These are phyloP conservation scores for Congeria kusceri DNA, from an alignment of 2,888 invertebrate genomes.

Conservation along the genomic window DNA sequence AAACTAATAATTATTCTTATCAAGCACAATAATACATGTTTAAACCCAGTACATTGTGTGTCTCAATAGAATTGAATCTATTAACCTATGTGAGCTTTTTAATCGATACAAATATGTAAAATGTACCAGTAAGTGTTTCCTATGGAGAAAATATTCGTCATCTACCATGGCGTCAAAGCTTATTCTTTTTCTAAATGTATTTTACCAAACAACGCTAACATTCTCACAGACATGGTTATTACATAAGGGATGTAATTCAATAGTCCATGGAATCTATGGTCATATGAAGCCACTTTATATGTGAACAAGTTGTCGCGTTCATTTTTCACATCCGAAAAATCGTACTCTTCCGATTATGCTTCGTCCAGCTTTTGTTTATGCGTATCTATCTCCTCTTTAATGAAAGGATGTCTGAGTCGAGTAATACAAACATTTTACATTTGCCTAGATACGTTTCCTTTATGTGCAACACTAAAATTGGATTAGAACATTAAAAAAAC, in stretches of 20 bases:
- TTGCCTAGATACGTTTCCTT: too few species aligned
- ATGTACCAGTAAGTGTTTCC: too few species aligned
- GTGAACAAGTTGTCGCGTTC: conserved; percentile 80
- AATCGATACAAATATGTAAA: too few species aligned
- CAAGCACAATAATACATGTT: too few species aligned
- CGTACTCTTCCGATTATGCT: conserved; percentile 72
- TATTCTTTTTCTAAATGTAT: conserved; percentile 74
- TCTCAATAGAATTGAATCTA: too few species aligned
- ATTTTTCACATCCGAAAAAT: conserved; percentile 77
- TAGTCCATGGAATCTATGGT: conserved; percentile 77
- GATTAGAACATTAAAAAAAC: too few species aligned
- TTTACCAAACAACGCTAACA: conserved; percentile 76
- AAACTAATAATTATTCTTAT: too few species aligned
- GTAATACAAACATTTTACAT: too few species aligned
- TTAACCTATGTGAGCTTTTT: too few species aligned
- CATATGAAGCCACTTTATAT: conserved; percentile 77
- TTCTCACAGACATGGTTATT: conserved; percentile 69
- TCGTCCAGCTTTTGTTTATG: conserved; percentile 70
- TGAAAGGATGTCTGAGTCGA: conserved; percentile 74
- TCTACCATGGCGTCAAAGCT: not conserved
- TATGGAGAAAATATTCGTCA: too few species aligned
- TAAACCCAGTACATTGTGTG: too few species aligned
- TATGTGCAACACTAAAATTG: too few species aligned
- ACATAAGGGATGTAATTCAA: conserved; percentile 79
- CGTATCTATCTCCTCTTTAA: conserved; percentile 75